A percentile compares a stretch with the other conserved stretches of the same genome.
These are phyloP conservation scores for Agapetus fuscipes DNA, from an alignment of 2,888 invertebrate genomes.

Conservation along the genomic window DNA sequence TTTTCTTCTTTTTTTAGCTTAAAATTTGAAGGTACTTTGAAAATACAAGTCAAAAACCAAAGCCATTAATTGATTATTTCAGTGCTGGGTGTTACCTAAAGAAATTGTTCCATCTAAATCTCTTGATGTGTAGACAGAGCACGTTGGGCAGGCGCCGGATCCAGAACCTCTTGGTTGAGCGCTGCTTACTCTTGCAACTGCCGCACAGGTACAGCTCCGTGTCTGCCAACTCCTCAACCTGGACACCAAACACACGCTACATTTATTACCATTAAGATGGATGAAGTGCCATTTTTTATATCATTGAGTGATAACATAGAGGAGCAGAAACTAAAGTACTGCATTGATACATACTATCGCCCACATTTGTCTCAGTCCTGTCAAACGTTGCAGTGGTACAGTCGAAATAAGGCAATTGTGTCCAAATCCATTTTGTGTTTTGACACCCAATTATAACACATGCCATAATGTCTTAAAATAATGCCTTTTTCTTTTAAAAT, in stretches of 20 bases:
- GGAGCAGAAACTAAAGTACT: background rate
- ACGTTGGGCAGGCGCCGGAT: conserved; percentile 73
- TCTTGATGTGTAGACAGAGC: conserved; percentile 71
- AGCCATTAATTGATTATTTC: no score
- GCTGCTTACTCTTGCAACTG: conserved; percentile 70
- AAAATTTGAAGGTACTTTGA: no score
- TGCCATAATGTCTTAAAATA: no score
- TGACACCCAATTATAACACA: no score
- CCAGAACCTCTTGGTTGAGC: conserved; percentile 80
- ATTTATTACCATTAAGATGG: background rate
- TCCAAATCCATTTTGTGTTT: no score
- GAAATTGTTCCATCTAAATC: conserved; percentile 74
- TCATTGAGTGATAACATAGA: no score
- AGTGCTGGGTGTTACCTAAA: conserved; percentile 55
- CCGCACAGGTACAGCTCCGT: conserved; percentile 76
- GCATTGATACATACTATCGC: background rate
- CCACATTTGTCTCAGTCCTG: no score
- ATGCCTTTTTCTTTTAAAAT: no score
- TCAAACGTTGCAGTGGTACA: no score
- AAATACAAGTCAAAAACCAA: no score
- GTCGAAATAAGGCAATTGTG: no score
- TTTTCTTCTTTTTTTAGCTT: no score
- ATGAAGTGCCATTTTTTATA: background rate
- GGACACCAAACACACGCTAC: conserved; percentile 24
- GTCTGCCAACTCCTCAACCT: conserved; percentile 72